These are phyloP conservation scores for Cottus gobio DNA, from an alignment of 2,113 vertebrate species.

Conservation along the genomic window DNA sequence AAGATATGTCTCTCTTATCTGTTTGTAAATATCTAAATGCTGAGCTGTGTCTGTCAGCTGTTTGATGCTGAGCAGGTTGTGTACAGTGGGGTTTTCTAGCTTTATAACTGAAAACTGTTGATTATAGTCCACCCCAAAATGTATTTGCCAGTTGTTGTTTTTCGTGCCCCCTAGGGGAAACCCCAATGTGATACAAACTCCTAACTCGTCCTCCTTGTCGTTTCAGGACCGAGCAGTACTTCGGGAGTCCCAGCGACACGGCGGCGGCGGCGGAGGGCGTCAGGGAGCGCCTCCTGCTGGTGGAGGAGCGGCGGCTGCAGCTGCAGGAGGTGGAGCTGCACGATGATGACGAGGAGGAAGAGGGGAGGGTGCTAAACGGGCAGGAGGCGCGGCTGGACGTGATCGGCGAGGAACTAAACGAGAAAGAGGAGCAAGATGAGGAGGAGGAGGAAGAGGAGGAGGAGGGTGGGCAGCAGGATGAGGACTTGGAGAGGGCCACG, in stretches of 20 bases:
- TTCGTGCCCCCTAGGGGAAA: not conserved
- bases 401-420: conserved; percentile 78
- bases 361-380: conserved; percentile 50
- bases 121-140: not conserved
- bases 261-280: conserved; percentile 92
- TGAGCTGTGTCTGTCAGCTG: no score
- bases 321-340: conserved; percentile 58
- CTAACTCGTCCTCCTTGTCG: not conserved
- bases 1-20: no score
- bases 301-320: conserved; percentile 91
- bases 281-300: conserved; percentile 94
- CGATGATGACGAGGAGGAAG: conserved; percentile 21
- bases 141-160: not conserved
- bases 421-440: conserved; percentile 80
- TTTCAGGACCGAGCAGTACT: conserved; percentile 93
- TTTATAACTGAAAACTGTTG: not conserved
- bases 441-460: conserved; percentile 43
- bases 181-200: not conserved
- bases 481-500: conserved; percentile 63
- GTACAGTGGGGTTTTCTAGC: not conserved
- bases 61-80: no score
- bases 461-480: conserved; percentile 48
- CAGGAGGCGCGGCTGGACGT: conserved; percentile 81
- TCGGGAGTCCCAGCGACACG: conserved; percentile 94
- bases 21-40: no score